A percentile compares a stretch with the other conserved stretches of the same genome.
Evolutionary conservation across 2,888 invertebrate species (phyloP).

Genomic region (Tipula unca): DNA sequence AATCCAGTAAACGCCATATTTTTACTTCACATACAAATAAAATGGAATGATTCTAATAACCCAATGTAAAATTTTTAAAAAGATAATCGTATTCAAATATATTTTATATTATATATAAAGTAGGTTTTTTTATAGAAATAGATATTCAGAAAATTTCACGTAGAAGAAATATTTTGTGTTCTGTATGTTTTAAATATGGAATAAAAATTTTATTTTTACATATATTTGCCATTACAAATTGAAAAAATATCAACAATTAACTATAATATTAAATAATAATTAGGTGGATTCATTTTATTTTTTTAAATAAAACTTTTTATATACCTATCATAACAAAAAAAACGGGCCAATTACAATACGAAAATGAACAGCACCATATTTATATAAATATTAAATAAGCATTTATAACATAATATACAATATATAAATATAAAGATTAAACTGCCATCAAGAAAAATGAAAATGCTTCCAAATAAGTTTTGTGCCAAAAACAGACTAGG

Average conservation of each 20-base stretch:
- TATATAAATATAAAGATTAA: not conserved
- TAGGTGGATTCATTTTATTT: not conserved
- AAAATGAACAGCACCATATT: not conserved
- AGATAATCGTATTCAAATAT: not conserved
- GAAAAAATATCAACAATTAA: not conserved
- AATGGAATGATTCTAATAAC: not conserved
- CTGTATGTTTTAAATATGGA: not conserved
- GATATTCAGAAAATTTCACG: not conserved
- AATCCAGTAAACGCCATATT: not conserved
- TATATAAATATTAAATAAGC: not conserved
- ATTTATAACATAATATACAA: not conserved
- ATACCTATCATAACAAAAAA: not conserved
- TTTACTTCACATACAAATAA: not conserved
- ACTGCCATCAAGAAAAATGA: not conserved
- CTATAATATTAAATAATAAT: not conserved
- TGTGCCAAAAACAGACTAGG: not conserved
- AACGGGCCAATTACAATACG: not conserved
- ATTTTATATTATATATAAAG: not conserved
- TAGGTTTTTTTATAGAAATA: not conserved
- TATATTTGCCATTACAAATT: not conserved
- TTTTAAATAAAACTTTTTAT: not conserved
- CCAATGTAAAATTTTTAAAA: not conserved
- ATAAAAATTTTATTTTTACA: not conserved
- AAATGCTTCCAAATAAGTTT: not conserved
- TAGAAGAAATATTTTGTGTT: not conserved